Base-by-base conservation (phyloP, 2,888 invertebrate species). In the Agrypnus murinus region DNA sequence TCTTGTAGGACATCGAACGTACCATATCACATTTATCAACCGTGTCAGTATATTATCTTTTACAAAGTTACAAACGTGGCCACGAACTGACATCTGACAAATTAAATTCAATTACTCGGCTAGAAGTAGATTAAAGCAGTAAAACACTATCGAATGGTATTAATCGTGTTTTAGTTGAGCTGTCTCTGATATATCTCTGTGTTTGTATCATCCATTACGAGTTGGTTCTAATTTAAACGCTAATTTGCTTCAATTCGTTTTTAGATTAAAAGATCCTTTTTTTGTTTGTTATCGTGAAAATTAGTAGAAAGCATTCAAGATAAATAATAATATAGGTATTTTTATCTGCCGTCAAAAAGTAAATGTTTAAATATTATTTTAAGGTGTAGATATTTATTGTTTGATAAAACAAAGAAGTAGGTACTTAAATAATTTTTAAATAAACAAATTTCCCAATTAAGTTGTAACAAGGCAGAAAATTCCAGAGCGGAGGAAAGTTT, bases 21-120 rank as follows among this genome's bases (percentile, higher is more conserved):
- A 50, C 63, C 66, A 19, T 69, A 69, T 69, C 69, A 69, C 63
- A 64, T 69, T 69, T 60, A 69, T 69, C 69, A 69, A 58, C 36
- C 46, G 25, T 69, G 69, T 69, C 69, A 63, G 53, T 38, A 45
- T 34, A 65, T 67, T 73, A 73, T 73, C 73, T 71, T 25, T 57
- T 64, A 62, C 48, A 63, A 60, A 59, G 38, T 65, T 53, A 64
- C 43, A 60, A 67, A 62, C 62, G 60, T 67, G 67, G 53, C 43
- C 63, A 64, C 57, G 53, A 69, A 63, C 62, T 69, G 69, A 64
- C 69, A 67, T 48, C 73, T 73, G 73, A 73, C 73, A 73, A 73
- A 73, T 73, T 73, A 73, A 73, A 73, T 73, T 73, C 73, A 73
- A 73, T 73, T 73, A 73, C 73, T 60, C 45, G 65, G 62, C 65